Base-by-base conservation (phyloP, 2,113 vertebrate species). In the Corythornis madagascariensis region DNA sequence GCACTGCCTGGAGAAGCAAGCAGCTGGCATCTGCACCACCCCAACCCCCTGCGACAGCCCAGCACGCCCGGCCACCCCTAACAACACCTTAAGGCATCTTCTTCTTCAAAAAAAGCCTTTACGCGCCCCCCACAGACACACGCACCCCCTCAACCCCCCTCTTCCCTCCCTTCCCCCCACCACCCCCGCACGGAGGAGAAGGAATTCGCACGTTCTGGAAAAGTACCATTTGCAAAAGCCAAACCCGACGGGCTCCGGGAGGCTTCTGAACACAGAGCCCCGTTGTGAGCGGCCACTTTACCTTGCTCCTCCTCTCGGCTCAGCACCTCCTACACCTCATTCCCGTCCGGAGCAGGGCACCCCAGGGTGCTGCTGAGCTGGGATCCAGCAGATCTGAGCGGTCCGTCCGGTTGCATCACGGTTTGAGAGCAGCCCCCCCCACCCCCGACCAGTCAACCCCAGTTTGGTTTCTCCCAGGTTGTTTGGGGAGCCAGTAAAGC, bases 221-320 rank as follows among this genome's bases (percentile, higher is more conserved):
- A 96, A 95, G 66, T 20, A 84, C 67, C 43, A 78, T 31, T 85
- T 74, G 78, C 86, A 92, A 96, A 73, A 96, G 93, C 92, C 9
- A 48, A 29, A 87, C 20, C 92, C 43, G 19, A 38, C 40, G 86
- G 73, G 81, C 57, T 92, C 72, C 87, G 3, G 65, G 64, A 53
- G 67, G 33, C 86, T 78, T 78, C 89, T 57, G 77, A 95, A 78
- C 82, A 78, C 87, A 77, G 94, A 97, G 67, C 86, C 92, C 94
- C 67, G 26, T 6, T 89, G 52, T 72, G 73, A 88, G 86, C 52
- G 4, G 56, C 91, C 75, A 84, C 95, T 94, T 70, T 92, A 94
- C 96, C 96, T 95, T 94, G 93, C 74, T 96, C 88, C 92, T 96
- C 92, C 89, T 95, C 93, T 82, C 80, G 31, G 95, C 86, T 89